Evolutionary conservation across 2,888 invertebrate genomes (phyloP), one percentile per base, ranked within the genome.

Genomic region (Stomorhina lunata): DNA sequence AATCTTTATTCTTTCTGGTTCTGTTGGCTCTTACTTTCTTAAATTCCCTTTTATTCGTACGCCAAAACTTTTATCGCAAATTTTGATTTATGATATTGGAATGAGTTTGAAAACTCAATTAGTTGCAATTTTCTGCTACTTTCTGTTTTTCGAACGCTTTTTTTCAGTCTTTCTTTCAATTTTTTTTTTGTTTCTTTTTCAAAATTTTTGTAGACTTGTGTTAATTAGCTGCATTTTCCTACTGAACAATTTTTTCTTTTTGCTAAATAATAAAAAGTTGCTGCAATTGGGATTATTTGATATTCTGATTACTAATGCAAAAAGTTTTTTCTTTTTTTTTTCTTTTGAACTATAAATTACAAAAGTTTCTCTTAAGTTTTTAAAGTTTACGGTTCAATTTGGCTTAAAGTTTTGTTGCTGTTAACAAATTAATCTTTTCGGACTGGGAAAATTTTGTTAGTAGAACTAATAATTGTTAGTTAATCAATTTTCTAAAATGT

Each of bases 61-160:
- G 37, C 15, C 0, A 2, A 50, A 50, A 12, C 32, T 59, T n/a
- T 55, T 65, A 22, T 50, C n/a, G n/a, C n/a, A 50, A 77, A 27
- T 63, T 79, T 57, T 79, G 78, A 79, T 79, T 79, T 79, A 79
- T 40, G 78, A 53, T n/a, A n/a, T 59, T 50, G 48, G 48, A 50
- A 50, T 59, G 53, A 45, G 45, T 71, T 79, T 37, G 32, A 4
- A 29, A 65, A 57, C 65, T 29, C 78, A 72, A 79, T 79, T 79
- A 72, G 71, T 65, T 20, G 50, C 71, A 79, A 65, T 79, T 65
- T 79, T 79, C 71, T 65, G 40, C 48, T 25, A 53, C 15, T 71
- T n/a, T n/a, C n/a, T n/a, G n/a, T n/a, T n/a, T n/a, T 79, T 65
- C n/a, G 40, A 45, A 1, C 43, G 43, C 27, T 63, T 45, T 63